Evolutionary conservation across 2,113 vertebrate genomes (phyloP).

Genomic region (Phasianus colchicus): DNA sequence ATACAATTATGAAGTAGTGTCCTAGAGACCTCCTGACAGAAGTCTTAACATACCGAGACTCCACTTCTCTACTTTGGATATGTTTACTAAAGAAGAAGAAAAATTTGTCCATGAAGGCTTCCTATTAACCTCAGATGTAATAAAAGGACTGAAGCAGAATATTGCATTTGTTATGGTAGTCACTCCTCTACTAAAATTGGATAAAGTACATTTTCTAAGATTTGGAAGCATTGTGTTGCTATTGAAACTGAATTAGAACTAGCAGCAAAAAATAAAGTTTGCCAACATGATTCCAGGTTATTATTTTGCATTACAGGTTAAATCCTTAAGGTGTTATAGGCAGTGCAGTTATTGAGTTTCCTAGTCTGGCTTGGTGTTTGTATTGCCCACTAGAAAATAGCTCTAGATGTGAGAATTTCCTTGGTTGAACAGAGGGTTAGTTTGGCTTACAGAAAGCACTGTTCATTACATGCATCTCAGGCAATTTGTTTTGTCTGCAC

Average conservation of each 20-base stretch:
- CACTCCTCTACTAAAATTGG: too few species aligned
- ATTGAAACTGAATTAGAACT: neutral
- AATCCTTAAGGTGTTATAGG: neutral
- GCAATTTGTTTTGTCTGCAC: neutral
- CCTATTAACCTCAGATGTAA: too few species aligned
- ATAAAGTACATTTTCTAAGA: neutral
- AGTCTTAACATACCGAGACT: too few species aligned
- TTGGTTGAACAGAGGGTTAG: neutral
- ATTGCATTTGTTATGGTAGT: too few species aligned
- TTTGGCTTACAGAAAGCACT: neutral
- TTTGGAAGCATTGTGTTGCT: neutral
- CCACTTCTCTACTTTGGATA: too few species aligned
- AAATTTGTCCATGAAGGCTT: too few species aligned
- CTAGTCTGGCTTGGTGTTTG: neutral
- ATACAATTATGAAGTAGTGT: too few species aligned
- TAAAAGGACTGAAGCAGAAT: too few species aligned
- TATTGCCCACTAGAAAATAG: neutral
- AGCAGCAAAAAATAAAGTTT: neutral
- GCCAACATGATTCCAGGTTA: neutral
- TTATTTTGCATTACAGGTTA: neutral
- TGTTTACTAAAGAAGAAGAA: too few species aligned
- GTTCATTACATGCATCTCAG: neutral
- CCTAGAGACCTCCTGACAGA: too few species aligned
- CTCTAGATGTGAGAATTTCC: neutral
- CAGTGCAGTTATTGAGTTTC: neutral